phyloP scores from a whole-genome alignment of 2,888 invertebrate species.

The Drosophila tripunctata region DNA sequence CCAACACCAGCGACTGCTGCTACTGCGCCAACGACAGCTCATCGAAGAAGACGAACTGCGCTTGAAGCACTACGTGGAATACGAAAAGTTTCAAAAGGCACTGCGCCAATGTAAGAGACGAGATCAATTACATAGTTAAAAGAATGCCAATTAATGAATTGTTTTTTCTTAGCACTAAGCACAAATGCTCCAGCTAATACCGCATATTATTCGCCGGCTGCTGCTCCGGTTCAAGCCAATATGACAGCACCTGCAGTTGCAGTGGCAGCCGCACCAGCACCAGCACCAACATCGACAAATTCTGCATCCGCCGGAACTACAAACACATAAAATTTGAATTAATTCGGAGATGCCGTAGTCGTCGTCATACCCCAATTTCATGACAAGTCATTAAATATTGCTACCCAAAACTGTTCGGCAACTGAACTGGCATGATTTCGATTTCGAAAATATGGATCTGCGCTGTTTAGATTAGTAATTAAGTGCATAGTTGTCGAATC shows the following conservation, averaged over 20 bases:
- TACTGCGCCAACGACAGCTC: conserved; percentile 83
- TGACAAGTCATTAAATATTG: conserved; percentile 65
- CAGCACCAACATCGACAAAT: conserved; percentile 60
- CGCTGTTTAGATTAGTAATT: conserved; percentile 48
- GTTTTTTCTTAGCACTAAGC: conserved; percentile 56
- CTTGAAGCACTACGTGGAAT: conserved; percentile 83
- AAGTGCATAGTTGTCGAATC: conserved; percentile 63
- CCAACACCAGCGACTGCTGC: conserved; percentile 82
- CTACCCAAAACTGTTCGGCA: conserved; percentile 39
- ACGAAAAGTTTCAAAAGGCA: conserved; percentile 84
- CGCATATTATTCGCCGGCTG: conserved; percentile 70
- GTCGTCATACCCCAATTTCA: conserved; percentile 46
- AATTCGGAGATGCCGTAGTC: conserved; percentile 29
- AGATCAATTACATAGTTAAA: neutral
- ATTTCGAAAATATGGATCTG: conserved; percentile 39
- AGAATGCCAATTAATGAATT: neutral
- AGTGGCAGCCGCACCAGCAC: conserved; percentile 36
- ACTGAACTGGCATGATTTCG: conserved; percentile 41
- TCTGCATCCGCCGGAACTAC: conserved; percentile 57
- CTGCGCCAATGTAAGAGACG: conserved; percentile 78
- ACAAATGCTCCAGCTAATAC: conserved; percentile 69
- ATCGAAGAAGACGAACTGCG: conserved; percentile 84
- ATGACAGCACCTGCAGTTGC: conserved; percentile 52
- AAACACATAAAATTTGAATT: conserved; percentile 55
- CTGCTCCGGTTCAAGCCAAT: conserved; percentile 64